Conservation (phyloP, 1,140 invertebrate species). For the Trachelipus rathkii region DNA sequence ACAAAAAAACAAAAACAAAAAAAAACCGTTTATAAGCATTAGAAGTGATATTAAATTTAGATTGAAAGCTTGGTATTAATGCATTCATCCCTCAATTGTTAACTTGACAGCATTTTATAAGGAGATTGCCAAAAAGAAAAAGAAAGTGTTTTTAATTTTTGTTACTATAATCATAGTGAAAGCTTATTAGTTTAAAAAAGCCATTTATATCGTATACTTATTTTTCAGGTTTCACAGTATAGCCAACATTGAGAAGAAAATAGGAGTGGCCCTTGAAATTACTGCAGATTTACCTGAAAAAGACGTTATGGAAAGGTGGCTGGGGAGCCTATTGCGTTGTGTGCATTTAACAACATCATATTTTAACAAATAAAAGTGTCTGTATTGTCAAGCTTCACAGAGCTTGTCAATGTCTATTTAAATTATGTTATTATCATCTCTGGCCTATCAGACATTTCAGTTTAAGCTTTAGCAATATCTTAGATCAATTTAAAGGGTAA, state of each 20-base stretch:
- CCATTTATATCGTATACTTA: constrained; percentile 20
- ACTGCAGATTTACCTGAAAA: constrained; percentile 63
- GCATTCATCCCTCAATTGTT: too few species aligned
- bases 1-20: too few species aligned
- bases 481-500: too few species aligned
- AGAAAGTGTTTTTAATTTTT: too few species aligned
- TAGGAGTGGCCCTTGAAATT: constrained; percentile 67
- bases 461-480: too few species aligned
- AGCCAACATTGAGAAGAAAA: constrained; percentile 67
- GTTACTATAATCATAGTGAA: not conserved
- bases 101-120: too few species aligned
- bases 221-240: constrained; percentile 67
- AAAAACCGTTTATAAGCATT: too few species aligned
- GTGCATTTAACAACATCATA: constrained; percentile 71
- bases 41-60: too few species aligned
- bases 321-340: constrained; percentile 85
- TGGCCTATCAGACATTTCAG: constrained; percentile 62
- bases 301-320: constrained; percentile 68
- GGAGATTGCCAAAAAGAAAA: too few species aligned
- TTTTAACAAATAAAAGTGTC: constrained; percentile 68
- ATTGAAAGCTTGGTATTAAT: too few species aligned
- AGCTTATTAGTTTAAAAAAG: constrained; percentile 23
- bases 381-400: constrained; percentile 81
- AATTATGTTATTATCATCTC: constrained; percentile 72
- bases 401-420: constrained; percentile 59